Percentiles rank a stretch among this genome's conserved stretches.
Evolutionary conservation across 2,888 invertebrate species (phyloP).

Genomic region (Drosophila glabriapex): DNA sequence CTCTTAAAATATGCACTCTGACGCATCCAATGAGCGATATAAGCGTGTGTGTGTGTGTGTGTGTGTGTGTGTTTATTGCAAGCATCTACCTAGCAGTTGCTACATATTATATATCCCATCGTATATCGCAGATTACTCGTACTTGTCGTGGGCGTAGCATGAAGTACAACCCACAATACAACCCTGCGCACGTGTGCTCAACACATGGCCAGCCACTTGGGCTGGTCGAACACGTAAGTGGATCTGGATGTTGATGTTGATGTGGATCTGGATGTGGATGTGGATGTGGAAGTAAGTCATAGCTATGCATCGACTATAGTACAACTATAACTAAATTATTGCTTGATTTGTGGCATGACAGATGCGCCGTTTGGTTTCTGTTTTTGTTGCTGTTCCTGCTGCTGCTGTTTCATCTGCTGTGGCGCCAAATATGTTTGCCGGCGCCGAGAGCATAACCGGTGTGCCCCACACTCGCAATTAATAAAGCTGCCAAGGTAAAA

Average conservation of each 20-base stretch:
- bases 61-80: constrained; percentile 22
- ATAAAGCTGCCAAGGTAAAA: constrained; percentile 75
- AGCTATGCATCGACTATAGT: constrained; percentile 31
- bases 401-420: constrained; percentile 19
- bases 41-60: constrained; percentile 24
- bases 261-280: constrained; percentile 45
- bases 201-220: constrained; percentile 57
- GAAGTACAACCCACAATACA: constrained; percentile 40
- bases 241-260: constrained; percentile 27
- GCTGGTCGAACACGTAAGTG: constrained; percentile 32
- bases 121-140: constrained; percentile 52
- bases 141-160: constrained; percentile 68
- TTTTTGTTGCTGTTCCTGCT: constrained; percentile 4
- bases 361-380: constrained; percentile 47
- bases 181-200: constrained; percentile 66
- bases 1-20: constrained; percentile 75
- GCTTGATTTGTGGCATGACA: constrained; percentile 63
- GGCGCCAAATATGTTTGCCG: constrained; percentile 24
- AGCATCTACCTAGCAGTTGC: constrained; percentile 50
- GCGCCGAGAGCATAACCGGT: constrained; percentile 65
- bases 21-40: constrained; percentile 74
- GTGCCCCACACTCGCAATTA: constrained; percentile 61
- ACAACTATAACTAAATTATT: constrained; percentile 59
- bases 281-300: constrained; percentile 61
- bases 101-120: constrained; percentile 28